Evolutionary conservation across 2,888 invertebrate genomes (phyloP).

Genomic region (Limulus polyphemus): DNA sequence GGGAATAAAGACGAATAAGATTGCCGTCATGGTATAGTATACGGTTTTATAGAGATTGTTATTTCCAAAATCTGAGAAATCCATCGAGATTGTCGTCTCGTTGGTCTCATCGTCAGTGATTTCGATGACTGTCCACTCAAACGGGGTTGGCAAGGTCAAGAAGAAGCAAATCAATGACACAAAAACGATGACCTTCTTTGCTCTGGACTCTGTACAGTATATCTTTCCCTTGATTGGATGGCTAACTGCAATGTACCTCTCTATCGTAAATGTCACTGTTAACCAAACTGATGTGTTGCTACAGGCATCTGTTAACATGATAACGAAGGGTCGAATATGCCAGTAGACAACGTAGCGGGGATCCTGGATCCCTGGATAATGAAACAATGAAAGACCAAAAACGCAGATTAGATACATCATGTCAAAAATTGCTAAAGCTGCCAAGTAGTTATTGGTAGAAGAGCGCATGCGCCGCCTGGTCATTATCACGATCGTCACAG

Average conservation of each 20-base stretch:
- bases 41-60: conserved; percentile 33
- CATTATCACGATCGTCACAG: conserved; percentile 44
- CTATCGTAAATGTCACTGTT: conserved; percentile 39
- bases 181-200: conserved; percentile 32
- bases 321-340: conserved; percentile 41
- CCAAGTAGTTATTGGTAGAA: conserved; percentile 60
- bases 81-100: conserved; percentile 8
- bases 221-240: conserved; percentile 38
- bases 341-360: conserved; percentile 44
- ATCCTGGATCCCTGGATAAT: conserved; percentile 46
- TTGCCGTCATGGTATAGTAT: conserved; percentile 38
- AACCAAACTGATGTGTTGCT: conserved; percentile 39
- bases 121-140: conserved; percentile 31
- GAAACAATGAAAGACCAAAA: conserved; percentile 49
- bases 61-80: conserved; percentile 19
- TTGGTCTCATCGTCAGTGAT: conserved; percentile 12
- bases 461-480: conserved; percentile 54
- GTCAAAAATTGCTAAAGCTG: conserved; percentile 57
- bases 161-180: conserved; percentile 33
- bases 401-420: conserved; percentile 53
- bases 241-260: conserved; percentile 38
- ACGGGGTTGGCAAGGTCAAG: conserved; percentile 37
- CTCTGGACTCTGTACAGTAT: conserved; percentile 31
- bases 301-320: conserved; percentile 26
- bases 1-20: conserved; percentile 39